Base-by-base conservation (phyloP, 2,113 vertebrate species). In the Cavia aperea region DNA sequence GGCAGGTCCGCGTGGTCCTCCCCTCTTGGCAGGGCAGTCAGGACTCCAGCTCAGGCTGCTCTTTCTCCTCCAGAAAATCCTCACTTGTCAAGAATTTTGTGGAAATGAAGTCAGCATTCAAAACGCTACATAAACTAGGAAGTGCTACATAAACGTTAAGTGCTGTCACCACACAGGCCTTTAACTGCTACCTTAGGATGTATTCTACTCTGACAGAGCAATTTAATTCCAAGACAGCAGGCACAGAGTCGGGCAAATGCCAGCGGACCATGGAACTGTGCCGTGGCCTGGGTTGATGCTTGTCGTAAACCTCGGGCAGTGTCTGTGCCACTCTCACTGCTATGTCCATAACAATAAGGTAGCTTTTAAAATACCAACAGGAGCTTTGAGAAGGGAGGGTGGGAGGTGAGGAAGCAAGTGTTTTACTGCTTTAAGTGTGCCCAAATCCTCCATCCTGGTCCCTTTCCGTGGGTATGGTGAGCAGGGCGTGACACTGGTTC, bases 91-190 rank as follows among this genome's bases (percentile, higher is more conserved):
- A 62, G 54, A 87, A 82, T 60, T 93, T 58, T 33, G 33, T 68
- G 89, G 94, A 91, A 89, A 91, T 24, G 65, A 89, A 93, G 93
- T 36, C n/a, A 85, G 77, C 93, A n/a, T 4, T 89, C 36, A 51
- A 85, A 91, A 85, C 72, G 29, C 84, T 36, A 73, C 9, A 49
- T 36, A 81, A 49, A 77, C 33, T 14, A 63, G 73, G 60, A 86
- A 26, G 19, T 73, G 31, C 54, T 68, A 6, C 26, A 46, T 62
- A 75, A 73, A 58, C 0, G 0, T 66, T 65, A 90, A 75, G 68
- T 19, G 24, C n/a, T 33, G 21, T 75, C 46, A 70, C 23, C 29
- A 4, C 5, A 43, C 2, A 33, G 31, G 43, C 39, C 36, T 36
- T 66, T 58, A 83, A 83, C n/a, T 11, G 21, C 60, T 15, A 62